A percentile compares a stretch with the other conserved stretches of the same genome.
These are phyloP conservation scores for Neolamprologus tretocephalus DNA, from an alignment of 2,113 vertebrate species.

Conservation along the genomic window DNA sequence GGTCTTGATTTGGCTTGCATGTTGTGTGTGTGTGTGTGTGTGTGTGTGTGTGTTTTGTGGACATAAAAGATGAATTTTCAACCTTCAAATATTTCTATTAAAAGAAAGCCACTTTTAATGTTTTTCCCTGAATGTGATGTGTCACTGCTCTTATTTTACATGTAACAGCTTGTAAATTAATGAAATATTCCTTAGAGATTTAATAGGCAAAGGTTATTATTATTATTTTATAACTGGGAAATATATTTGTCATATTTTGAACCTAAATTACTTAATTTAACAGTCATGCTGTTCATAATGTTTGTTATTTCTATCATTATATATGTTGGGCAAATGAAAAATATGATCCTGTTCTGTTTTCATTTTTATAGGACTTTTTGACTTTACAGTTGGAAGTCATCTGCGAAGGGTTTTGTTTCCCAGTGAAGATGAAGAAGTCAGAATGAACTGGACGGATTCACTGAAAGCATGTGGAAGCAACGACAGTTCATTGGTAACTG, in stretches of 20 bases:
- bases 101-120: not conserved
- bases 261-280: not conserved
- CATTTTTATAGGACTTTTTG: constrained; percentile 7
- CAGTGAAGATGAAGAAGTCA: fast-evolving
- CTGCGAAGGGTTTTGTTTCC: not conserved
- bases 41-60: not conserved
- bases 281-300: not conserved
- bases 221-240: not conserved
- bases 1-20: not conserved
- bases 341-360: not conserved
- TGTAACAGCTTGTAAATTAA: not conserved
- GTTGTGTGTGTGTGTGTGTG: not conserved
- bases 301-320: not conserved
- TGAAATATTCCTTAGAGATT: not conserved
- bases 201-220: not conserved
- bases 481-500: not conserved
- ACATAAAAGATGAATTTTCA: not conserved
- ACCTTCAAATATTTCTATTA: not conserved
- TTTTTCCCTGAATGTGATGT: not conserved
- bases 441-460: fast-evolving
- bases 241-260: not conserved
- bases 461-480: fast-evolving
- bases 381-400: not conserved
- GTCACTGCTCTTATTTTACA: not conserved
- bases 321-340: not conserved